Percentiles rank a stretch among this genome's conserved stretches.
These are phyloP conservation scores for Plebejus melissa DNA, from an alignment of 2,888 invertebrate species.

Conservation along the genomic window DNA sequence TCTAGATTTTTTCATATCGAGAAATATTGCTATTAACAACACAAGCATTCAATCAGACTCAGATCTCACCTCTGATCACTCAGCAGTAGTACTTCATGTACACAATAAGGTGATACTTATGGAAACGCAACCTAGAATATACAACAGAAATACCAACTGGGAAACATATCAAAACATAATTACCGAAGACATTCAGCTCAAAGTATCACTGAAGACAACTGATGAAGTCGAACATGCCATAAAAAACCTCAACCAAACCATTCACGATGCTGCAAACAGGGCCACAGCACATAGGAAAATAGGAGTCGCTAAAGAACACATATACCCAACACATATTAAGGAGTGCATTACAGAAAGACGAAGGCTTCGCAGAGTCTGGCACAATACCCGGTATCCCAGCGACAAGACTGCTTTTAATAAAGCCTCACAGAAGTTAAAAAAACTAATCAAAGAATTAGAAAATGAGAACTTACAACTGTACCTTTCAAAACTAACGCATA, in stretches of 20 bases:
- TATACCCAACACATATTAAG: too few relatives aligned
- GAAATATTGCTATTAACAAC: neutral
- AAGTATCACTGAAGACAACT: constrained; percentile 29
- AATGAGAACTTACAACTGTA: neutral
- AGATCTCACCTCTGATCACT: neutral
- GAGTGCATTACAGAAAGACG: too few relatives aligned
- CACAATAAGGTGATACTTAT: neutral
- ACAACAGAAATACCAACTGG: constrained; percentile 31
- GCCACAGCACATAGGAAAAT: too few relatives aligned
- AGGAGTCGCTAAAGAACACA: too few relatives aligned
- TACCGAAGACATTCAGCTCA: constrained; percentile 30
- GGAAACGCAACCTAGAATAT: neutral
- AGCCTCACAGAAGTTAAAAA: neutral
- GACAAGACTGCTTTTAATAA: constrained; percentile 31
- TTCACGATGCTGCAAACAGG: too few relatives aligned
- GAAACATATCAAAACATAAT: constrained; percentile 5
- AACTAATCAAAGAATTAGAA: neutral
- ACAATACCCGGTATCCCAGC: neutral
- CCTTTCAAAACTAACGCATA: neutral
- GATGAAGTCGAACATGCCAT: too few relatives aligned
- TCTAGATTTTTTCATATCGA: constrained; percentile 35
- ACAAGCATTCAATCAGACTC: too few relatives aligned
- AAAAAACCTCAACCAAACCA: too few relatives aligned
- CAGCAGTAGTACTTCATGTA: neutral
- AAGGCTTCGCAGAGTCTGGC: too few relatives aligned